Conservation (phyloP, 2,888 invertebrate species). For the Leptopilina syphax region DNA sequence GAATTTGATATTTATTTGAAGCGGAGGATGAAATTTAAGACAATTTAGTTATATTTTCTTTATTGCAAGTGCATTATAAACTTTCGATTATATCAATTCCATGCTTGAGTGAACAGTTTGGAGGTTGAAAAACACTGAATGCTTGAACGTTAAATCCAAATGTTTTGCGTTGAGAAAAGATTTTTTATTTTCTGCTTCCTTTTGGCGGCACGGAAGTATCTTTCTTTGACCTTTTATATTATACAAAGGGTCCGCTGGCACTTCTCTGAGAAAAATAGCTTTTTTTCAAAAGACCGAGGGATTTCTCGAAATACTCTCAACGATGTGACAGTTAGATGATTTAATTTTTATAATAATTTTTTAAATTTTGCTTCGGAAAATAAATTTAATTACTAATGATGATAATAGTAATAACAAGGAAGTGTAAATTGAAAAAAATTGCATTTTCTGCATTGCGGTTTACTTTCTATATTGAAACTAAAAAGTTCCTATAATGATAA, state of each 20-base stretch:
- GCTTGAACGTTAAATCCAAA: constrained; percentile 23
- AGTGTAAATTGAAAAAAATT: not conserved
- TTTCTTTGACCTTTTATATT: constrained; percentile 23
- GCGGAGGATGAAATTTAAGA: not conserved
- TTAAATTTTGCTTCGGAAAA: not conserved
- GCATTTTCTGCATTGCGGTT: not conserved
- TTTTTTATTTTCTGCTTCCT: constrained; percentile 28
- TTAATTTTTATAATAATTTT: not conserved
- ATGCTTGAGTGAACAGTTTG: constrained; percentile 51
- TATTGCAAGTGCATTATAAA: constrained; percentile 10
- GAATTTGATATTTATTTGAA: no score
- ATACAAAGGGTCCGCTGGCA: constrained; percentile 13
- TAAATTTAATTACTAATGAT: not conserved
- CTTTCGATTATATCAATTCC: constrained; percentile 51
- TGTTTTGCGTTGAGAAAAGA: constrained; percentile 1
- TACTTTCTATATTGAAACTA: not conserved
- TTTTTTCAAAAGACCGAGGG: not conserved
- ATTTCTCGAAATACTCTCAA: not conserved
- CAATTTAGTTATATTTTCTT: constrained; percentile 37
- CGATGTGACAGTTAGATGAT: not conserved
- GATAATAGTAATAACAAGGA: not conserved
- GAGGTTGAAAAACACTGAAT: constrained; percentile 27
- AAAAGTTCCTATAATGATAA: constrained; percentile 4
- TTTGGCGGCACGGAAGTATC: constrained; percentile 9
- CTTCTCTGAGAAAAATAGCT: constrained; percentile 10